phyloP scores from a whole-genome alignment of 2,888 invertebrate species.

The Apodemia duryi region DNA sequence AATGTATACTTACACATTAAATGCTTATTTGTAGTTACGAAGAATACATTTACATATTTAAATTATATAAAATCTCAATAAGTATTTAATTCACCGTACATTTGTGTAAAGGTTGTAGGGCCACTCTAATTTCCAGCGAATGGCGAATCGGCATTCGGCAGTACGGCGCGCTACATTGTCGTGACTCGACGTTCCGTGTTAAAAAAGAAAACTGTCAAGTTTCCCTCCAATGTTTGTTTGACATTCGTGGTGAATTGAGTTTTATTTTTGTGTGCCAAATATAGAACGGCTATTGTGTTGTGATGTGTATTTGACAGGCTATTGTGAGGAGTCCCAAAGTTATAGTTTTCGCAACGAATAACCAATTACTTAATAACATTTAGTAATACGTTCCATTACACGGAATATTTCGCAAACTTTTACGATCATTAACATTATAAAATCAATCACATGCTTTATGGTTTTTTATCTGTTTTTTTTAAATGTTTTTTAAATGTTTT shows the following conservation, averaged over 20 bases:
- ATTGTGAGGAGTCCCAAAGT: constrained; percentile 11
- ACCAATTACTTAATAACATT: constrained; percentile 13
- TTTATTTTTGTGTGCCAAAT: constrained; percentile 27
- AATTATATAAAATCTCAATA: too few relatives aligned
- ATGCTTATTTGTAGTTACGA: too few relatives aligned
- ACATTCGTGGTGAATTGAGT: constrained; percentile 31
- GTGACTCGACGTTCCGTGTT: constrained; percentile 34
- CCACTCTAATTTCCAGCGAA: constrained; percentile 22
- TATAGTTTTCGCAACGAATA: neutral
- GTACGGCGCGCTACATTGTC: constrained; percentile 42
- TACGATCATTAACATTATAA: neutral
- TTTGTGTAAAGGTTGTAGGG: constrained; percentile 23
- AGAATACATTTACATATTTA: too few relatives aligned
- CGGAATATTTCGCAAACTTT: constrained; percentile 8
- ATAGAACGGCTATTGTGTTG: constrained; percentile 26
- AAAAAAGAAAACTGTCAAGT: constrained; percentile 33
- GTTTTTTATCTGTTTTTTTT: too few relatives aligned
- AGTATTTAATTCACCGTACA: neutral
- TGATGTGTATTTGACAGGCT: constrained; percentile 19
- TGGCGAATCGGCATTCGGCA: constrained; percentile 31
- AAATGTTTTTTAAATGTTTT: too few relatives aligned
- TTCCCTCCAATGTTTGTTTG: constrained; percentile 36
- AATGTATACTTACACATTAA: too few relatives aligned
- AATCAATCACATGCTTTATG: too few relatives aligned
- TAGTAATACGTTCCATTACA: constrained; percentile 12